Percentiles rank a stretch among this genome's conserved stretches.
These are phyloP conservation scores for Drosophila nigricruria DNA, from an alignment of 2,888 invertebrate genomes.

Conservation along the genomic window DNA sequence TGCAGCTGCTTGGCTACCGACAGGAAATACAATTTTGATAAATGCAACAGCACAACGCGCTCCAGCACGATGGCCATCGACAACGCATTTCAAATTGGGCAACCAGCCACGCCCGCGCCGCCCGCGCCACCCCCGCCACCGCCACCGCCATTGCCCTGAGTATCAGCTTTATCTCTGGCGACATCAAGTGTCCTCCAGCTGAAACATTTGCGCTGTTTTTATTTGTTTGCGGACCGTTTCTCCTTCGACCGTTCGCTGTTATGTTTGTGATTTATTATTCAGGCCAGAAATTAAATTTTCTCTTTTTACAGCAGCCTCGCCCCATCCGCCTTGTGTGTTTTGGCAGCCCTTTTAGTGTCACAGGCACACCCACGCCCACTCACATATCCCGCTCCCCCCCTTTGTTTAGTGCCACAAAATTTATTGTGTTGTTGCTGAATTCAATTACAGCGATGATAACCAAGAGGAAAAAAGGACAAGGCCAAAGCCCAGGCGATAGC, in stretches of 20 bases:
- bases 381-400: not conserved
- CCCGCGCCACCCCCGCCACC: not conserved
- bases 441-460: conserved; percentile 75
- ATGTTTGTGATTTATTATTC: conserved; percentile 83
- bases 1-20: conserved; percentile 25
- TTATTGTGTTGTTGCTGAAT: conserved; percentile 80
- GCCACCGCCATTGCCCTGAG: not conserved
- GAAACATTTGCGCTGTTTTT: conserved; percentile 64
- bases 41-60: conserved; percentile 57
- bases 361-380: conserved; percentile 6
- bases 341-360: conserved; percentile 48
- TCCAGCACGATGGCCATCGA: conserved; percentile 61
- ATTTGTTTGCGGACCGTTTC: conserved; percentile 42
- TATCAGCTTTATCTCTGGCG: conserved; percentile 64
- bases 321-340: not conserved
- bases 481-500: conserved; percentile 36
- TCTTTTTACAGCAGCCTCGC: conserved; percentile 32
- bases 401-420: conserved; percentile 64
- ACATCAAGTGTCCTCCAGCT: conserved; percentile 62
- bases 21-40: conserved; percentile 75
- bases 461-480: conserved; percentile 28
- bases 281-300: conserved; percentile 82
- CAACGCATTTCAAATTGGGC: conserved; percentile 72
- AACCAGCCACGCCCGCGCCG: conserved; percentile 26
- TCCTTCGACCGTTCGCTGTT: conserved; percentile 34